Conservation (phyloP, 1,140 invertebrate genomes). For the Lutraria rhynchaena region DNA sequence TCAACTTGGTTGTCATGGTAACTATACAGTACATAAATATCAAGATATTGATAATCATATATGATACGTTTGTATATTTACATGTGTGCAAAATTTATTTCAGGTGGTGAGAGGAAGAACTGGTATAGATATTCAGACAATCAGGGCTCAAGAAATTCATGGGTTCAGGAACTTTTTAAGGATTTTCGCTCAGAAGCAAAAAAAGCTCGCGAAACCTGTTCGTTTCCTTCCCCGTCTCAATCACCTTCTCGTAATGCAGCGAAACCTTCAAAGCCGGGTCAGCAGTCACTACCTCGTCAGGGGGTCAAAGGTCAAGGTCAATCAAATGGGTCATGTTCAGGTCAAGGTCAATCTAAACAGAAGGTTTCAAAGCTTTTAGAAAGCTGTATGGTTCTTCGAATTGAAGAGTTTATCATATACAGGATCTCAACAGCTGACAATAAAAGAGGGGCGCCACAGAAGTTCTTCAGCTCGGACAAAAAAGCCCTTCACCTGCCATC, state of each 20-base stretch:
- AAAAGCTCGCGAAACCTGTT: constrained; percentile 66
- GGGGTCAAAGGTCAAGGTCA: constrained; percentile 56
- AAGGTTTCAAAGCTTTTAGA: constrained; percentile 93
- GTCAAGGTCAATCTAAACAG: constrained; percentile 83
- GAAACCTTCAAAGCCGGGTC: constrained; percentile 31
- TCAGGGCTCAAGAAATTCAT: constrained; percentile 79
- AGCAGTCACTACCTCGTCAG: constrained; percentile 45
- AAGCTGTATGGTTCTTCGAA: constrained; percentile 93
- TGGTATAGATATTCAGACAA: constrained; percentile 87
- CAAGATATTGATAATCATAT: no score
- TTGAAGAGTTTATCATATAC: constrained; percentile 88
- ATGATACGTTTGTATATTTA: no score
- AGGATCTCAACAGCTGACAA: constrained; percentile 83
- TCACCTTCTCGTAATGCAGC: constrained; percentile 60
- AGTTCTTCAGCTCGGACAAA: constrained; percentile 94
- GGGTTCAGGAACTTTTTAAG: constrained; percentile 81
- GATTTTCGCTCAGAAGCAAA: constrained; percentile 78
- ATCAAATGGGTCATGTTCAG: constrained; percentile 39
- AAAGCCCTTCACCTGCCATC: constrained; percentile 91
- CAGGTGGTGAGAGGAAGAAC: constrained; percentile 90
- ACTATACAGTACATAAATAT: no score
- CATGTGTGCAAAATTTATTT: constrained; percentile 53
- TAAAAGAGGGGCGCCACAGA: constrained; percentile 87
- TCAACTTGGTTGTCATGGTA: no score
- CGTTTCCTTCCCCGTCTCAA: constrained; percentile 63